A percentile compares a stretch with the other conserved stretches of the same genome.
Evolutionary conservation across 1,140 invertebrate genomes (phyloP).

Genomic region (Ptiloglossa arizonensis): DNA sequence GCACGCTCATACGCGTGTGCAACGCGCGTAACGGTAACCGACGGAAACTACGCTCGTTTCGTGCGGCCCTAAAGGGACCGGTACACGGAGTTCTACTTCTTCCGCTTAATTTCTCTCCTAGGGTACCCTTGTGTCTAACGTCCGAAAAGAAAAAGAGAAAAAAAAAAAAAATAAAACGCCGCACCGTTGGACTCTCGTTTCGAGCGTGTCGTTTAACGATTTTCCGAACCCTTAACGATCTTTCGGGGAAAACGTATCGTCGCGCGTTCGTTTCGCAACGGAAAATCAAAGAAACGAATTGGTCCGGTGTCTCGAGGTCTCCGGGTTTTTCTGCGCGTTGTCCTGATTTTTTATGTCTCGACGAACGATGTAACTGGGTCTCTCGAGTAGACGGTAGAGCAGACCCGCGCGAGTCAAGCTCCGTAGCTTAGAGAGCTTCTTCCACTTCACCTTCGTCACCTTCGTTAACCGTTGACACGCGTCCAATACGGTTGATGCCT

Average conservation of each 20-base stretch:
- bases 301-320: too few species aligned
- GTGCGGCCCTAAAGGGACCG: constrained; percentile 17
- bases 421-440: too few species aligned
- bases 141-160: constrained; percentile 7
- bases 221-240: too few species aligned
- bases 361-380: too few species aligned
- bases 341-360: background rate
- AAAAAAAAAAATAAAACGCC: too few species aligned
- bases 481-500: too few species aligned
- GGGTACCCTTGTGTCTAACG: constrained; percentile 11
- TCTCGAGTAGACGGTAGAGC: too few species aligned
- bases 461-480: too few species aligned
- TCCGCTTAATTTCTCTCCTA: constrained; percentile 24
- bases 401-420: too few species aligned
- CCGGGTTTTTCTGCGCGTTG: background rate
- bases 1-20: constrained; percentile 33
- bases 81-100: constrained; percentile 13
- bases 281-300: constrained; percentile 5
- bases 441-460: too few species aligned
- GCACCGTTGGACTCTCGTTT: background rate
- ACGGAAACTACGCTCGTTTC: constrained; percentile 36
- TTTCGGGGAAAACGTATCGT: constrained; percentile 49
- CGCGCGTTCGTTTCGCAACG: constrained; percentile 14
- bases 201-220: constrained; percentile 41
- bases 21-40: constrained; percentile 45